phyloP scores from a whole-genome alignment of 2,113 vertebrate species.

The Menura novaehollandiae region DNA sequence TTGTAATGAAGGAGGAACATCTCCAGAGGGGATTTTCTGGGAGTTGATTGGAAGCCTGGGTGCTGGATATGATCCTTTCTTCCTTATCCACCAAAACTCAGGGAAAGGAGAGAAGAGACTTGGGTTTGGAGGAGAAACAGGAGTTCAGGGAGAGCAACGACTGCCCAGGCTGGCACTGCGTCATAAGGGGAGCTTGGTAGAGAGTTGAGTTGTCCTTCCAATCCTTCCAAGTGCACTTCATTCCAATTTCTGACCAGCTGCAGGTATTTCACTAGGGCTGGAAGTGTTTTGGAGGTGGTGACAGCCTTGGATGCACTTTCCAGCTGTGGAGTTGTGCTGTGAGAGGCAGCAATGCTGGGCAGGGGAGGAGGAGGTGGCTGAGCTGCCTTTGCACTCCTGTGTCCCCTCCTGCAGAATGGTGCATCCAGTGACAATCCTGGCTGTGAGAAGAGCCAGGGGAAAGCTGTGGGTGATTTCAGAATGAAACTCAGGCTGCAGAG shows the following conservation, averaged over 20 bases:
- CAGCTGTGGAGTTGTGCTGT: background rate
- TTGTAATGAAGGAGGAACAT: background rate
- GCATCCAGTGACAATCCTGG: no score
- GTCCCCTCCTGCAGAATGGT: background rate
- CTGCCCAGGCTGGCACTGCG: background rate
- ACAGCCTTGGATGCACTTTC: background rate
- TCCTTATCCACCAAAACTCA: background rate
- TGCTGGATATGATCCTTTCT: background rate
- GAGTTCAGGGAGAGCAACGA: background rate
- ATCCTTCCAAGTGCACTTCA: background rate
- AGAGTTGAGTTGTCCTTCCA: background rate
- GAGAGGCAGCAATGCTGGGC: background rate
- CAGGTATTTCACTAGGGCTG: background rate
- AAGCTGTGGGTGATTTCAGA: background rate
- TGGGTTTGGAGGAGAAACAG: background rate
- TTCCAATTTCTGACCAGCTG: background rate
- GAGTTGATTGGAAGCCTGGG: background rate
- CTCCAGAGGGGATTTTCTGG: background rate
- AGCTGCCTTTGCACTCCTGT: background rate
- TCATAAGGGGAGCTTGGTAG: background rate
- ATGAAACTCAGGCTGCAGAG: background rate
- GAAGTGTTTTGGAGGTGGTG: background rate
- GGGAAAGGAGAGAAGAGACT: background rate
- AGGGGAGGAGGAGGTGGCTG: background rate
- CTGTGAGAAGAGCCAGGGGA: background rate